Evolutionary conservation across 2,113 vertebrate genomes (phyloP).

Genomic region (Pardalotus punctatus): DNA sequence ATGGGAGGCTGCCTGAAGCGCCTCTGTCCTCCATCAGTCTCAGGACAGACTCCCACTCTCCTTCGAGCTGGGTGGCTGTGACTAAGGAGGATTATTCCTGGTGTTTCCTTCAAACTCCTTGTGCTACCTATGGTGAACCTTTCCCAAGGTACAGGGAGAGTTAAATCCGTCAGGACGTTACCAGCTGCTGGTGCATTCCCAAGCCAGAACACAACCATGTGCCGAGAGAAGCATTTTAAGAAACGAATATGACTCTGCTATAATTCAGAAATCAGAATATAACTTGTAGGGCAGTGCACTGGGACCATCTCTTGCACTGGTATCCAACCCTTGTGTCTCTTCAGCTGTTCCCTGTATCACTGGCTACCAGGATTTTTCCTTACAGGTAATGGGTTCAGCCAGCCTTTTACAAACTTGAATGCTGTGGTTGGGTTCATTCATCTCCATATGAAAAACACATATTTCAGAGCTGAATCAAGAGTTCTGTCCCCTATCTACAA

Average conservation of each 20-base stretch:
- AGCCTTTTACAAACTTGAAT: background rate
- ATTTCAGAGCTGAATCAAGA: background rate
- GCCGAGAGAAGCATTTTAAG: background rate
- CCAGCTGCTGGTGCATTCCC: background rate
- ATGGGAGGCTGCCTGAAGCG: background rate
- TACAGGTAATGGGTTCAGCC: background rate
- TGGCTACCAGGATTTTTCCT: background rate
- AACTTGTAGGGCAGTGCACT: background rate
- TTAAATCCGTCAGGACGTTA: background rate
- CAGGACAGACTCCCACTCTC: background rate
- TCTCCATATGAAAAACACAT: background rate
- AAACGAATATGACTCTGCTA: background rate
- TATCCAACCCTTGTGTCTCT: background rate
- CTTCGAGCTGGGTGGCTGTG: fast-evolving
- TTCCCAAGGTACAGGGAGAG: background rate
- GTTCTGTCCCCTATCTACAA: background rate
- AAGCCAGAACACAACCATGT: background rate
- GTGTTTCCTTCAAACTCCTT: background rate
- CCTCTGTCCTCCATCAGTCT: background rate
- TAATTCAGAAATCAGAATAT: background rate
- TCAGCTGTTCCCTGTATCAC: background rate
- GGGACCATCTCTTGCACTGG: background rate
- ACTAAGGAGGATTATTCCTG: background rate
- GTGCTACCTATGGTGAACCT: background rate
- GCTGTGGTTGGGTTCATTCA: background rate